A percentile compares a stretch with the other conserved stretches of the same genome.
Conservation (phyloP, 1,140 invertebrate genomes). For the Dreissena rostriformis region DNA sequence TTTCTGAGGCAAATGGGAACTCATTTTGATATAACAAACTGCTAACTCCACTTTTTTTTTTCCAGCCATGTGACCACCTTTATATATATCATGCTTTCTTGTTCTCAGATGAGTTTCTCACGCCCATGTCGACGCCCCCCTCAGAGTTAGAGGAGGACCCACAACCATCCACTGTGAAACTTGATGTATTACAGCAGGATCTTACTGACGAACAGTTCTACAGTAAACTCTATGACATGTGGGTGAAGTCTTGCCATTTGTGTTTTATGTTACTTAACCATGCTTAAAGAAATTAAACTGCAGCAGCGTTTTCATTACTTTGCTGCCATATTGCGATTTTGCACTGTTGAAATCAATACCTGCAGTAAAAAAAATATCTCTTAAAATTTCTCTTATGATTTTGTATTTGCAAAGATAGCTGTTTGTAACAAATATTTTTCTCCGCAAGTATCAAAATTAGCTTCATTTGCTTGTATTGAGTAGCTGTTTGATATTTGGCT, state of each 20-base stretch:
- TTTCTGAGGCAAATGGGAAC: not conserved
- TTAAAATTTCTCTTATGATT: too few species aligned
- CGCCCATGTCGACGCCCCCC: constrained; percentile 93
- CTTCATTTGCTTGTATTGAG: too few species aligned
- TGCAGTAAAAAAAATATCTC: too few species aligned
- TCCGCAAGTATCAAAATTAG: too few species aligned
- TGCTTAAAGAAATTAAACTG: too few species aligned
- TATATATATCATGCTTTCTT: not conserved
- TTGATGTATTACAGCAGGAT: constrained; percentile 30
- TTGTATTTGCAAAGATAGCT: too few species aligned
- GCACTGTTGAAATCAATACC: too few species aligned
- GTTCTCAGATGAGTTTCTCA: constrained; percentile 86
- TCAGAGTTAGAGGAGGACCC: constrained; percentile 68
- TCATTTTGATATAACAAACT: not conserved
- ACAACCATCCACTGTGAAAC: constrained; percentile 8
- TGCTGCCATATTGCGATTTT: too few species aligned
- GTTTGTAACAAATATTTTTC: not conserved
- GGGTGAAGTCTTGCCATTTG: constrained; percentile 20
- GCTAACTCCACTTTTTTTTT: not conserved
- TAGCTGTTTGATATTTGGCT: too few species aligned
- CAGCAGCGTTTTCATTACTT: too few species aligned
- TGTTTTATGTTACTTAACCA: too few species aligned
- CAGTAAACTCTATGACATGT: constrained; percentile 75
- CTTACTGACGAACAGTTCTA: constrained; percentile 58
- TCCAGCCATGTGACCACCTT: not conserved